These are phyloP conservation scores for Diplodus sargus DNA, from an alignment of 2,797 vertebrate genomes.

Conservation along the genomic window DNA sequence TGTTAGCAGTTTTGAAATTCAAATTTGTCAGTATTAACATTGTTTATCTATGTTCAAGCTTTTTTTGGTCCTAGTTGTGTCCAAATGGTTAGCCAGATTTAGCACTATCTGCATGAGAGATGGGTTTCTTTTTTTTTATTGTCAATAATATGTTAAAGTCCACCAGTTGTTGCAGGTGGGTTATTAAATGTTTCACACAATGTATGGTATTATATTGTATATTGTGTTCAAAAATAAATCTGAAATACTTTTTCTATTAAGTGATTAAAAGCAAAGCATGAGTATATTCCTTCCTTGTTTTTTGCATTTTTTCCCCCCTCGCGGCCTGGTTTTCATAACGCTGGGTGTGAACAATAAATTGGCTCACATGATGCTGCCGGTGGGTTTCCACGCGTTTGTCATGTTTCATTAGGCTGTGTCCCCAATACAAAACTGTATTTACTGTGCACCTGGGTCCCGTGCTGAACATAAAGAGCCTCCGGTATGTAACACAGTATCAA, in stretches of 20 bases:
- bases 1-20: slow-evolving; percentile 90
- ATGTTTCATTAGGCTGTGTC: slow-evolving; percentile 45
- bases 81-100: slow-evolving; percentile 89
- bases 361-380: slow-evolving; percentile 44
- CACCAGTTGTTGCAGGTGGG: slow-evolving; percentile 92
- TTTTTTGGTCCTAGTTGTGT: slow-evolving; percentile 91
- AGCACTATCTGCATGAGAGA: slow-evolving; percentile 95
- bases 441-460: slow-evolving; percentile 43
- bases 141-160: slow-evolving; percentile 86
- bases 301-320: background rate
- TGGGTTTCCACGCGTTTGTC: slow-evolving; percentile 46
- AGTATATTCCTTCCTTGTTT: slow-evolving; percentile 76
- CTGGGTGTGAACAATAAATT: slow-evolving; percentile 27
- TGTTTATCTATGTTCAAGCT: slow-evolving; percentile 91
- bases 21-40: slow-evolving; percentile 90
- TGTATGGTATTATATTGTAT: slow-evolving; percentile 99
- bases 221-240: slow-evolving; percentile 97
- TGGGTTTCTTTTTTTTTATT: slow-evolving; percentile 86
- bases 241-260: slow-evolving; percentile 99
- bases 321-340: background rate
- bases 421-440: slow-evolving; percentile 3
- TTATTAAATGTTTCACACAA: slow-evolving; percentile 94
- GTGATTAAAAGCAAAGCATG: slow-evolving; percentile 99
- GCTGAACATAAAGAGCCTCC: slow-evolving; percentile 26
- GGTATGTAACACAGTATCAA: slow-evolving; percentile 17